Conservation (phyloP, 2,888 invertebrate species). For the Cantharis rufa region DNA sequence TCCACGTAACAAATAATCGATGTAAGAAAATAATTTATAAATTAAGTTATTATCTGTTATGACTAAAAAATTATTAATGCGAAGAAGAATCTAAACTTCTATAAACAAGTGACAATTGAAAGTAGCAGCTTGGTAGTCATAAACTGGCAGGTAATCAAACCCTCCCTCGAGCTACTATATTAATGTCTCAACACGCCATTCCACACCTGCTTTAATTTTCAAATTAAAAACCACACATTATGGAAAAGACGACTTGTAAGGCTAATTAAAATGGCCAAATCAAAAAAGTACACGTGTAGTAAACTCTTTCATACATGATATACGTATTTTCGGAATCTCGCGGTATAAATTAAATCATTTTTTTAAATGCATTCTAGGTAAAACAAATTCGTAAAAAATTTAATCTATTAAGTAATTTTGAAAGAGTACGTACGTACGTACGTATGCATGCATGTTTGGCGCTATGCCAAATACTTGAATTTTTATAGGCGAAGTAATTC, state of each 20-base stretch:
- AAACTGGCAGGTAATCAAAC: conserved; percentile 50
- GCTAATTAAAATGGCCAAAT: not conserved
- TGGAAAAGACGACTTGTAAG: not conserved
- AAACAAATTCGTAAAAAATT: not conserved
- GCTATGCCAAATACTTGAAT: not conserved
- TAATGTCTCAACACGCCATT: conserved; percentile 49
- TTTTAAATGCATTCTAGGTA: not conserved
- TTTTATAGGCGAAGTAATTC: not conserved
- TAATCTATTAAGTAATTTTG: not conserved
- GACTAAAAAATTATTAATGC: conserved; percentile 1
- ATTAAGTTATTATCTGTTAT: conserved; percentile 7
- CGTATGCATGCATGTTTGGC: not conserved
- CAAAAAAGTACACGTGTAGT: not conserved
- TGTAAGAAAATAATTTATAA: not conserved
- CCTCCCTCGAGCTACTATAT: conserved; percentile 50
- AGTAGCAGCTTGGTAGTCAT: conserved; percentile 38
- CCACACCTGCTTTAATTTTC: conserved; percentile 49
- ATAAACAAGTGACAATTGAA: conserved; percentile 21
- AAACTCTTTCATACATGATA: no score
- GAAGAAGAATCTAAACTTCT: conserved; percentile 2
- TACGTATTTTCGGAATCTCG: not conserved
- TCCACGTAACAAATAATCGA: not conserved
- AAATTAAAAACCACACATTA: conserved; percentile 25
- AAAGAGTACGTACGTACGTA: not conserved
- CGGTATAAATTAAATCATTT: not conserved